Conservation (phyloP, 2,888 invertebrate species). For the Mythimna impura region DNA sequence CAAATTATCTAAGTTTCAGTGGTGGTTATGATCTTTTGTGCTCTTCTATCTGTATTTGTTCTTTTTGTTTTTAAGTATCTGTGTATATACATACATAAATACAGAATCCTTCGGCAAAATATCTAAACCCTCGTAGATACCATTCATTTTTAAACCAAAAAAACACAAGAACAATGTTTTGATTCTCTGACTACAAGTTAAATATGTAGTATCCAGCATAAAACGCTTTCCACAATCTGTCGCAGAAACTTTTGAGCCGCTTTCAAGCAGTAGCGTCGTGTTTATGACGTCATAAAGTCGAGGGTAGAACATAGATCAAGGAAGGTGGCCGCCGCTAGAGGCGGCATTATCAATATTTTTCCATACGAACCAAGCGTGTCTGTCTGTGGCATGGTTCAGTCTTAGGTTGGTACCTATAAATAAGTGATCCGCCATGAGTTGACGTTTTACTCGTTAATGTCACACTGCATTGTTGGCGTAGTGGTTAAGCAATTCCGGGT, state of each 20-base stretch:
- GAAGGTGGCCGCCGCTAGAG: neutral
- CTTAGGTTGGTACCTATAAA: too few species aligned
- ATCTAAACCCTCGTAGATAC: too few species aligned
- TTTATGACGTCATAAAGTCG: slow-evolving; percentile 62
- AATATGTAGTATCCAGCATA: slow-evolving; percentile 17
- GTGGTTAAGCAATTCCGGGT: too few species aligned
- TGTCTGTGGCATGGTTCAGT: neutral
- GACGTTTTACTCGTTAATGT: neutral
- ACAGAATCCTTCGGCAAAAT: too few species aligned
- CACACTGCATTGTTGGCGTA: too few species aligned
- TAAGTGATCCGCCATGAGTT: neutral
- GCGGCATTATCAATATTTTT: neutral
- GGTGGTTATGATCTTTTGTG: too few species aligned
- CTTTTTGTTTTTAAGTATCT: too few species aligned
- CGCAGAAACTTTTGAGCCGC: slow-evolving; percentile 57
- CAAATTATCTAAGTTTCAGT: too few species aligned
- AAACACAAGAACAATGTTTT: neutral
- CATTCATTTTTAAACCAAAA: neutral
- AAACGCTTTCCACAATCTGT: slow-evolving; percentile 59
- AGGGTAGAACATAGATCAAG: slow-evolving; percentile 32
- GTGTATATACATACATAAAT: too few species aligned
- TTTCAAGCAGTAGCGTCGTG: slow-evolving; percentile 41
- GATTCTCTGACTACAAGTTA: slow-evolving; percentile 14
- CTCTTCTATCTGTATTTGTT: too few species aligned
- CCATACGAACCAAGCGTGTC: neutral